Percentiles rank a stretch among this genome's conserved stretches.
These are phyloP conservation scores for Gerris buenoi DNA, from an alignment of 1,140 invertebrate genomes.

Conservation along the genomic window DNA sequence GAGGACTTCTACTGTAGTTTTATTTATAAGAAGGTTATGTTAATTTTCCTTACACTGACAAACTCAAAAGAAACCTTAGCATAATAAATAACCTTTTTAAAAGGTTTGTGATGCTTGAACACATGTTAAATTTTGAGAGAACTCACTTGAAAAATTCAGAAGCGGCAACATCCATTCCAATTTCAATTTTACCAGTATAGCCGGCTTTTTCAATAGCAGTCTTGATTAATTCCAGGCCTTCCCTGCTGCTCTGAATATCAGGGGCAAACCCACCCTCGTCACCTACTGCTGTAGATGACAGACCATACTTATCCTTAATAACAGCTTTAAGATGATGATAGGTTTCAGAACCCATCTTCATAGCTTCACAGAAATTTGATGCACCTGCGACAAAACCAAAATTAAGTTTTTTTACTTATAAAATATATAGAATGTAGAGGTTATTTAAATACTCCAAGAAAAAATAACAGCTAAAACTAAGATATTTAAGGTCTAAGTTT, in stretches of 20 bases:
- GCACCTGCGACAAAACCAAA: conserved; percentile 43
- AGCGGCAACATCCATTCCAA: conserved; percentile 98
- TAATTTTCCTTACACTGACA: too few species aligned
- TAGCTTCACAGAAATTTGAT: conserved; percentile 83
- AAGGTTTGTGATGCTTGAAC: too few species aligned
- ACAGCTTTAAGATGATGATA: conserved; percentile 93
- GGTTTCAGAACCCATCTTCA: conserved; percentile 93
- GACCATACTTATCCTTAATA: conserved; percentile 84
- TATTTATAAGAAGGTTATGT: too few species aligned
- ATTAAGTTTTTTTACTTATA: too few species aligned
- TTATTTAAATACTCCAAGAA: too few species aligned
- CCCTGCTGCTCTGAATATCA: conserved; percentile 90
- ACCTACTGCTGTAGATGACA: conserved; percentile 92
- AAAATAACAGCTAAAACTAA: too few species aligned
- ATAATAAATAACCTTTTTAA: too few species aligned
- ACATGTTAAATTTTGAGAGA: too few species aligned
- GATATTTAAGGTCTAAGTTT: too few species aligned
- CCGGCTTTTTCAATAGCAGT: conserved; percentile 86
- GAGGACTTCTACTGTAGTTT: too few species aligned
- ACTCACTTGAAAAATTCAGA: conserved; percentile 78
- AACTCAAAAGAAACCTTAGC: too few species aligned
- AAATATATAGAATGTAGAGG: too few species aligned
- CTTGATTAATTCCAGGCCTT: conserved; percentile 72
- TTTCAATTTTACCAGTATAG: conserved; percentile 84
- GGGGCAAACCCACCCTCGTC: conserved; percentile 99